A percentile compares a stretch with the other conserved stretches of the same genome.
Conservation (phyloP, 1,140 invertebrate species). For the Andricus grossulariae region DNA sequence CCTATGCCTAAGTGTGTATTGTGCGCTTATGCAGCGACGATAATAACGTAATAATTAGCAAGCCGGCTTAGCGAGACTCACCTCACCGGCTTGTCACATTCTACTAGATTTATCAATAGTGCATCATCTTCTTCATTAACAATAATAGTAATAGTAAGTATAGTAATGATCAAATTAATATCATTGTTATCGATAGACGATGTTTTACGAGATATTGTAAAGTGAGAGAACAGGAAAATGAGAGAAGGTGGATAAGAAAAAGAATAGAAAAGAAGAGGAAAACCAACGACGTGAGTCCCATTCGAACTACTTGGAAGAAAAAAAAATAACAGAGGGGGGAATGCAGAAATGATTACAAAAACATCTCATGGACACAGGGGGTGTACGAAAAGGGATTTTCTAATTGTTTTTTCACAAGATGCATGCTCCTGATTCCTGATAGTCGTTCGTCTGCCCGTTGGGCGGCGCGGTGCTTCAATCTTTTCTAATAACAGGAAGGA, state of each 20-base stretch:
- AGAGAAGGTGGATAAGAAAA: conserved; percentile 39
- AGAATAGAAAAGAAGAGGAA: background rate
- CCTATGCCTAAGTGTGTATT: conserved; percentile 57
- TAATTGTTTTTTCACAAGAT: background rate
- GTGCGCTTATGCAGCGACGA: conserved; percentile 22
- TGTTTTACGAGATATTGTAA: conserved; percentile 7
- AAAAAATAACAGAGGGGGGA: background rate
- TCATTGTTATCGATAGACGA: conserved; percentile 12
- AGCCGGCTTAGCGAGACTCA: background rate
- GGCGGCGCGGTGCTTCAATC: background rate
- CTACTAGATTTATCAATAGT: background rate
- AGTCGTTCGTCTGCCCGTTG: background rate
- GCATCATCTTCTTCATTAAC: conserved; percentile 17
- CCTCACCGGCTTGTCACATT: background rate
- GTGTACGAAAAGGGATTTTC: background rate
- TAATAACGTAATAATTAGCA: background rate
- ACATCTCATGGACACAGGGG: background rate
- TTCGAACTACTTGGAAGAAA: background rate
- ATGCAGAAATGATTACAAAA: background rate
- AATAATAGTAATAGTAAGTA: conserved; percentile 2
- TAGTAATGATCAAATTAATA: background rate
- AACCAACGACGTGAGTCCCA: conserved; percentile 12
- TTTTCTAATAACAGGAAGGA: conserved; percentile 17
- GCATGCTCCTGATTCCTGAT: background rate
- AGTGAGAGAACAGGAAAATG: conserved; percentile 29